phyloP scores from a whole-genome alignment of 1,140 invertebrate species.

The Apocrypta bakeri region DNA sequence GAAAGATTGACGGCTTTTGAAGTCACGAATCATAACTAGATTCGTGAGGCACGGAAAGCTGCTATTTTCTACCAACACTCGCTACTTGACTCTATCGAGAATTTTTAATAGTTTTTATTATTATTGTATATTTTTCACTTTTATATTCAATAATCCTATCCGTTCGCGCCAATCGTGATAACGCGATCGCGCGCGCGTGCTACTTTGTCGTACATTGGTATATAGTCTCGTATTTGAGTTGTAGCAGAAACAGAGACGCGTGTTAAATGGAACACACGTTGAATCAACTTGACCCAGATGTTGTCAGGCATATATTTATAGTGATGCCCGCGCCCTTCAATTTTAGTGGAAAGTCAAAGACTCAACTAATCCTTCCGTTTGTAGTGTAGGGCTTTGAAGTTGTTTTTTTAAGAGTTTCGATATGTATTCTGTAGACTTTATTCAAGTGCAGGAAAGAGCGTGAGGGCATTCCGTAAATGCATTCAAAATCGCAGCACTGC shows the following conservation, averaged over 20 bases:
- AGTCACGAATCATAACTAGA: background rate
- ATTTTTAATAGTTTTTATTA: background rate
- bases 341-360: slow-evolving; percentile 16
- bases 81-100: too few species aligned
- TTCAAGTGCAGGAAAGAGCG: background rate
- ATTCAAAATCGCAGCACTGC: too few species aligned
- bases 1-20: background rate
- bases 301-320: slow-evolving; percentile 38
- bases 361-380: too few species aligned
- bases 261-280: background rate
- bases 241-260: background rate
- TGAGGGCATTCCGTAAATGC: too few species aligned
- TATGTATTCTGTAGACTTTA: background rate
- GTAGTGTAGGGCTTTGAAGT: background rate
- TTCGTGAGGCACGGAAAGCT: background rate
- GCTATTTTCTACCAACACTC: background rate
- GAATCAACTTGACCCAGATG: slow-evolving; percentile 36
- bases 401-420: background rate
- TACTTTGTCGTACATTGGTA: too few species aligned
- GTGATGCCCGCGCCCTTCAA: slow-evolving; percentile 29
- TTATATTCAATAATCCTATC: background rate
- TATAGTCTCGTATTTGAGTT: background rate
- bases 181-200: background rate
- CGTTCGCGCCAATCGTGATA: background rate
- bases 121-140: background rate